Base-by-base conservation (phyloP, 2,888 invertebrate species). In the Pammene aurita region DNA sequence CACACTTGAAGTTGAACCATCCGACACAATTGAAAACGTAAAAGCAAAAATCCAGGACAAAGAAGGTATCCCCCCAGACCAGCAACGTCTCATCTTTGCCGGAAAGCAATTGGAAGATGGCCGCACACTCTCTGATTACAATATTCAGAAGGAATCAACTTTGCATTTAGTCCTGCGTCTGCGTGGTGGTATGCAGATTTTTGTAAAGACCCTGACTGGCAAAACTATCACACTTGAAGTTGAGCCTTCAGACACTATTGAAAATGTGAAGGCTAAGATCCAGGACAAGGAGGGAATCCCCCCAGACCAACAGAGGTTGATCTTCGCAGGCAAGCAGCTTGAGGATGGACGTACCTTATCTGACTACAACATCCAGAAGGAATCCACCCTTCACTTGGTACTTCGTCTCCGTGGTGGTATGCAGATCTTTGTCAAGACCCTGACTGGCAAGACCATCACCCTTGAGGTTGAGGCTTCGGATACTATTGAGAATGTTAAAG, bases 11-110 rank as follows among this genome's bases (percentile, higher is more conserved):
- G 81, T 81, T 0, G 81, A 84, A 50, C 57, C 84, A 1, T 82
- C 84, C 0, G 83, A 84, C 55, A 83, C 83, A 0, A 84, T 84
- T 56, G 84, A 80, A 38, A 80, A 80, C 72, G 80, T 80, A 0
- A 80, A 80, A n/a, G 80, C 80, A 0, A 80, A 80, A 72, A 80
- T 80, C 7, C 80, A 80, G 41, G 79, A 80, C 66, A 80, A 80
- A 34, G 79, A 79, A 35, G 79, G 79, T 0, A 79, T 79, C 55
- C 80, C 78, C 0, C 78, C 78, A 72, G 78, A 80, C 64, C 78
- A 80, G 58, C 78, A 79, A 67, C 41, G 79, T 13, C 61, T 79
- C 0, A 79, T 79, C 26, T 79, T 79, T 35, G 79, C 79, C 5
- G 78, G 79, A 0, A 79, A 79, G 26, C 79, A 79, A 38, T 38